Evolutionary conservation across 2,113 vertebrate genomes (phyloP), one percentile per base, ranked within the genome.

Genomic region (Atlantisia rogersi): DNA sequence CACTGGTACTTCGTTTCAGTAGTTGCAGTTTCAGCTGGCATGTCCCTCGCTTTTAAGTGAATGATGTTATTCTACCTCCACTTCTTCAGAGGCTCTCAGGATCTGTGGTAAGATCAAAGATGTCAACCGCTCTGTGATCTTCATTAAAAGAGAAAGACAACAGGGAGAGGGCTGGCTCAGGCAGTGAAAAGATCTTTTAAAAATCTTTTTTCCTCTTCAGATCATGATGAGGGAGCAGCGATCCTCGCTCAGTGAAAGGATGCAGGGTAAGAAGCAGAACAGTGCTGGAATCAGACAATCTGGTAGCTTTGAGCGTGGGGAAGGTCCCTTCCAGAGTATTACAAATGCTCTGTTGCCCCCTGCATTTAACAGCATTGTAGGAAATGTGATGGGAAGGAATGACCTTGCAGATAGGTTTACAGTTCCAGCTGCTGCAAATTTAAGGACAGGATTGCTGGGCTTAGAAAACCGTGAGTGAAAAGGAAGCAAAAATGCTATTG

Each of bases 31-130:
- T 85, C 82, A 62, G 48, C 73, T 62, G 71, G 58, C 56, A 73
- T 86, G 74, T 82, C 48, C 29, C 58, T 65, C 48, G 63, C 39
- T 95, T 88, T 92, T 90, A 78, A 94, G 73, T 75, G 59, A 75
- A 83, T 77, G 56, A 67, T 79, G 31, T 90, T 82, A 22, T 95
- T 90, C 75, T 81, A 71, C 39, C 48, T 91, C 60, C 70, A 58
- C 53, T 90, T 84, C 73, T 78, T 94, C 82, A 88, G 88, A 71
- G 68, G 39, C 59, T 90, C 26, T 85, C 29, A 70, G 68, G 48
- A 93, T 82, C 76, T 67, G 62, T 28, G 42, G 20, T 70, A 35
- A 95, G 67, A 93, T 96, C 90, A 96, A 86, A 94, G 88, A 92
- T 55, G 75, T 68, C 77, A 92, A 3, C 64, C 2, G 4, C 53